Base-by-base conservation (phyloP, 2,797 vertebrate species). In the Limosa lapponica region DNA sequence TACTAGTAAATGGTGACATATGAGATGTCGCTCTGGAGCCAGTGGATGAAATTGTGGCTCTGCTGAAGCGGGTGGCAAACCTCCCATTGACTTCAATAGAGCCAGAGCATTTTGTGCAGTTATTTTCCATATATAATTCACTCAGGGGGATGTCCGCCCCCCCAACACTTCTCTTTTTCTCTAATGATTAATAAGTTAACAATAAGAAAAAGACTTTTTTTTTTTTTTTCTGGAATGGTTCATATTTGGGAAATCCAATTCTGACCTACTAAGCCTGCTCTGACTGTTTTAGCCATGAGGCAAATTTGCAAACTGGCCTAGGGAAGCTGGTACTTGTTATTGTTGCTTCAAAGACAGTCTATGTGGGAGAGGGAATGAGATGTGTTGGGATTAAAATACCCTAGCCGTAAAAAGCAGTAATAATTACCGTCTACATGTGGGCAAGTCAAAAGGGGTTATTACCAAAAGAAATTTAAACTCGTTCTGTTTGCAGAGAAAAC, bases 291-390 rank as follows among this genome's bases (percentile, higher is more conserved):
- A 95, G 81, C 92, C 73, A 22, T 25, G 65, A 96, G 95, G 95
- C 80, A 94, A 89, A 92, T 92, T 93, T 95, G 66, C 83, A 92
- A 95, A 92, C 94, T 90, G 93, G 90, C 93, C 96, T 94, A 85
- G 88, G 91, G 91, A 95, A 96, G 94, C 95, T 95, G 80, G 93
- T 96, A 94, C 96, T 96, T 96, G 95, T 96, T 96, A 89, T 94
- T 95, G 95, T 96, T 95, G 90, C 96, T 96, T 97, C 95, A 97
- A 96, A 96, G 96, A 80, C 87, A 90, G 85, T 87, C 91, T 95
- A 77, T 95, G 95, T 96, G 95, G 96, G 95, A 95, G 95, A 95
- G 64, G 88, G 96, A 96, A 96, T 77, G 90, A 96, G 93, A 95
- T 94, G 95, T 94, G 93, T 95, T 91, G 88, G 93, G 95, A 95